These are phyloP conservation scores for Arnoldichthys spilopterus DNA, from an alignment of 2,797 vertebrate genomes.

Conservation along the genomic window DNA sequence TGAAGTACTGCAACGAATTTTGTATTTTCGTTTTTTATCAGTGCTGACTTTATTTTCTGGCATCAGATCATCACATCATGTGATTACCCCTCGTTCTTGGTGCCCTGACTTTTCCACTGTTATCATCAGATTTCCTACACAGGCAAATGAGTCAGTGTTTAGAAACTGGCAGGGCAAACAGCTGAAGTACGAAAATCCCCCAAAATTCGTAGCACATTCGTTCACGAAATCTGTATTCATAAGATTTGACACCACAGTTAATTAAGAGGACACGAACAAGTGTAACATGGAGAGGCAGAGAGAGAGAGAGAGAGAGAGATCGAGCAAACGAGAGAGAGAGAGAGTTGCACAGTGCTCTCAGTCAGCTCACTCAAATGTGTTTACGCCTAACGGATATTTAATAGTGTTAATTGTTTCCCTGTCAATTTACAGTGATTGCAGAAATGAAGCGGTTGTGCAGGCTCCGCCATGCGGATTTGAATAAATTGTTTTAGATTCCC, in stretches of 20 bases:
- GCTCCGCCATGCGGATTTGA: slow-evolving; percentile 90
- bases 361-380: slow-evolving; percentile 92
- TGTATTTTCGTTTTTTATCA: background rate
- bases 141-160: background rate
- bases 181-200: background rate
- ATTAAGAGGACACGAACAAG: slow-evolving; percentile 22
- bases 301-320: slow-evolving; percentile 31
- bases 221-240: slow-evolving; percentile 19
- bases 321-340: slow-evolving; percentile 43
- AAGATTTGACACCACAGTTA: background rate
- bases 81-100: background rate
- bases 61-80: background rate
- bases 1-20: background rate
- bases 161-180: background rate
- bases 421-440: slow-evolving; percentile 98
- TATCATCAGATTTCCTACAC: background rate
- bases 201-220: background rate
- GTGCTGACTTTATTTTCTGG: background rate
- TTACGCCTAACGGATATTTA: slow-evolving; percentile 96
- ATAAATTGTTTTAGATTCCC: slow-evolving; percentile 98
- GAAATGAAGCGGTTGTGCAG: slow-evolving; percentile 94
- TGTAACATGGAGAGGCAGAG: slow-evolving; percentile 1
- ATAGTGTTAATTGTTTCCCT: slow-evolving; percentile 96
- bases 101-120: background rate
- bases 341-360: slow-evolving; percentile 60